These are phyloP conservation scores for Carcina quercana DNA, from an alignment of 2,888 invertebrate genomes.

Conservation along the genomic window DNA sequence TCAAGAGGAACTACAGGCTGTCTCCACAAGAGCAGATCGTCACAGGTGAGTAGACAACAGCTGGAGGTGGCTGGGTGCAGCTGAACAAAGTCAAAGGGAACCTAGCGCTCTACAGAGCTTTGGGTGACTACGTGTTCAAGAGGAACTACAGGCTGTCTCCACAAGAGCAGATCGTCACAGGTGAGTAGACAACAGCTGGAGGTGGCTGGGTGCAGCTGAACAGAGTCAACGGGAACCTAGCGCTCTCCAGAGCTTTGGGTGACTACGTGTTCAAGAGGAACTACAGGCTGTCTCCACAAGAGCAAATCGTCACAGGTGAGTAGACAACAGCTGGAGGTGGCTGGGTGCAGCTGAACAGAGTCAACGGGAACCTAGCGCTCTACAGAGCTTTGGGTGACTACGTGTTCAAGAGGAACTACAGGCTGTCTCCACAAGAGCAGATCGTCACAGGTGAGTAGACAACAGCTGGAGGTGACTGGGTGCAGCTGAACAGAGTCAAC, in stretches of 20 bases:
- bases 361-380: slow-evolving; percentile 98
- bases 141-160: slow-evolving; percentile 88
- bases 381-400: slow-evolving; percentile 98
- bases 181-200: slow-evolving; percentile 90
- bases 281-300: slow-evolving; percentile 86
- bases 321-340: slow-evolving; percentile 97
- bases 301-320: slow-evolving; percentile 98
- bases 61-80: slow-evolving; percentile 98
- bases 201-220: slow-evolving; percentile 99
- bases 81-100: slow-evolving; percentile 99
- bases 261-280: slow-evolving; percentile 98
- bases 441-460: slow-evolving; percentile 97
- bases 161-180: slow-evolving; percentile 98
- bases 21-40: too few species aligned
- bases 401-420: slow-evolving; percentile 93
- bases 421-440: slow-evolving; percentile 92
- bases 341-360: slow-evolving; percentile 97
- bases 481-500: slow-evolving; percentile 97
- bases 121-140: slow-evolving; percentile 98
- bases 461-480: slow-evolving; percentile 99
- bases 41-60: too few species aligned
- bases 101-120: slow-evolving; percentile 94
- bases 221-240: slow-evolving; percentile 98
- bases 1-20: slow-evolving; percentile 91
- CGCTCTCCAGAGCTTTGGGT: slow-evolving; percentile 95